Evolutionary conservation across 2,888 invertebrate species (phyloP), one percentile per base, ranked within the genome.

Genomic region (Athetis lepigone): DNA sequence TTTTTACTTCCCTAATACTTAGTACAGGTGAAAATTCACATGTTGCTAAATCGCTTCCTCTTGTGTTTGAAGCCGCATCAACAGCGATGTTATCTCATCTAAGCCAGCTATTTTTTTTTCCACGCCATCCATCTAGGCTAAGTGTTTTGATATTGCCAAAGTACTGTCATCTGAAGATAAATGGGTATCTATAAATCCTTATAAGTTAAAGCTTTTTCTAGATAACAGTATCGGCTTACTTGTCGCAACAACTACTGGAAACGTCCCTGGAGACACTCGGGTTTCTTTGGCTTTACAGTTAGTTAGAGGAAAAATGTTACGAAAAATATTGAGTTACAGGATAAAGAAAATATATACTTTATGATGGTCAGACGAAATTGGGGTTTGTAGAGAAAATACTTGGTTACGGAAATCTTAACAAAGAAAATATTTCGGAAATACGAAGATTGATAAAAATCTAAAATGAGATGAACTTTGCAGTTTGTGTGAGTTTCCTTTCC

Each of bases 161-260:
- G 6, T 9, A 39, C n/a, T 16, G 13, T 37, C n/a, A 19, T 25
- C 29, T 11, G 19, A 27, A 19, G 37, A 52, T 52, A 61, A 36
- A 46, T 23, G 3, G 8, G 13, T n/a, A 7, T 16, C 23, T 23
- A 49, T n/a, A 18, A 2, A 56, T n/a, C 11, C 9, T 19, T 23
- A 33, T 13, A 29, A 42, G 11, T 52, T 69, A 13, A 33, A 19
- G n/a, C 9, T 13, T 29, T 16, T 8, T 29, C 5, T 9, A 37
- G 21, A 52, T 60, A 68, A 43, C 11, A 18, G 19, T 18, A n/a
- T 66, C 36, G 11, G 36, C 13, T 67, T 33, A 29, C 47, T 19
- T 19, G 16, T 4, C 29, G 25, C 42, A 47, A 62, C 4, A 33
- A 39, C 29, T 19, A 21, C 4, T 13, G 11, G 11, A 27, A 8